Conservation (phyloP, 1,140 invertebrate genomes). For the Caenorhabditis remanei region DNA sequence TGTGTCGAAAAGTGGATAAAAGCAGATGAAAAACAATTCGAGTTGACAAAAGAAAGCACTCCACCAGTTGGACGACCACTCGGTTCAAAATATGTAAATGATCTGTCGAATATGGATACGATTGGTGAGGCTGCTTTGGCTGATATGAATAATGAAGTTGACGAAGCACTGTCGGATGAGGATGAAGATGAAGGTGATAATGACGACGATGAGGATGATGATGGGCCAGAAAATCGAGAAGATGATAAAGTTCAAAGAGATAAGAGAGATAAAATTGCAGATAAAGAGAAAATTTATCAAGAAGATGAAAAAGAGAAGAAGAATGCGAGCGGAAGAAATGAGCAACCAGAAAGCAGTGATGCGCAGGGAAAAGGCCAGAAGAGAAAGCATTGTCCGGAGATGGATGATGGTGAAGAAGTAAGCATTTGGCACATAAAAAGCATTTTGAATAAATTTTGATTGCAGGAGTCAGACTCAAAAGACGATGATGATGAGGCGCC, state of each 20-base stretch:
- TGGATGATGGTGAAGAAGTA: slow-evolving; percentile 35
- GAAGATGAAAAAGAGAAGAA: neutral
- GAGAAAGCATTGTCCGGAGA: slow-evolving; percentile 32
- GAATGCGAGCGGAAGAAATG: neutral
- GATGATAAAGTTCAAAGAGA: slow-evolving; percentile 17
- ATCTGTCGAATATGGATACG: slow-evolving; percentile 64
- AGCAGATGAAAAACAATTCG: slow-evolving; percentile 55
- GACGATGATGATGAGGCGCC: neutral
- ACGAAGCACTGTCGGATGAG: slow-evolving; percentile 65
- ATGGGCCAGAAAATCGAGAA: neutral
- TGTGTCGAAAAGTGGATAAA: slow-evolving; percentile 64
- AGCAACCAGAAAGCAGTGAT: neutral
- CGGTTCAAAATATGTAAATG: slow-evolving; percentile 38
- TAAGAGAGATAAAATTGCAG: neutral
- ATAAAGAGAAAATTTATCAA: neutral
- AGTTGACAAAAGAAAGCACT: slow-evolving; percentile 58
- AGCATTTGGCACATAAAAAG: neutral
- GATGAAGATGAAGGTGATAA: slow-evolving; percentile 64
- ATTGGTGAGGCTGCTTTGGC: slow-evolving; percentile 55
- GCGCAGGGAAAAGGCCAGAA: neutral
- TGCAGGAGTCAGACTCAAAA: slow-evolving; percentile 1
- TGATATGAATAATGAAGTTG: slow-evolving; percentile 65
- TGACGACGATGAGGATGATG: slow-evolving; percentile 45
- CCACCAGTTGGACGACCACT: slow-evolving; percentile 51
- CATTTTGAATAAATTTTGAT: neutral